A percentile compares a stretch with the other conserved stretches of the same genome.
Evolutionary conservation across 2,113 vertebrate genomes (phyloP).

Genomic region (Cariama cristata): DNA sequence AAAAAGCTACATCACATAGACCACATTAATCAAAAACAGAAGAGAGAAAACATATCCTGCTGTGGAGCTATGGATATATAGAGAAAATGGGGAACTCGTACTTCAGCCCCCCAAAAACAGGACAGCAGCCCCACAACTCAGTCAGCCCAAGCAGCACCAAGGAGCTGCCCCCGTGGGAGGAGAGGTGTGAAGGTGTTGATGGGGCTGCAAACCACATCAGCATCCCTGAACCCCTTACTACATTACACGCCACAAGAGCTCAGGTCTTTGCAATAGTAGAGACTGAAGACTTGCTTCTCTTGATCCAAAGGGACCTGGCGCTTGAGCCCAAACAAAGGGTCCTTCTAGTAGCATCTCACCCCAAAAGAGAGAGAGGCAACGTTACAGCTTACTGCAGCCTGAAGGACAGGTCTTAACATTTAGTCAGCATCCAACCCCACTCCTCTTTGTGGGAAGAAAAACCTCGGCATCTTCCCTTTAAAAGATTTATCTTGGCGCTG

Average conservation of each 20-base stretch:
- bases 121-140: background rate
- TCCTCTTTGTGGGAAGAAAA: background rate
- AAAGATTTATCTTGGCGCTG: background rate
- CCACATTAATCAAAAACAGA: background rate
- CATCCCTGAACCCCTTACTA: background rate
- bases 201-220: background rate
- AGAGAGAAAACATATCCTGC: background rate
- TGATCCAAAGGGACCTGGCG: accelerated
- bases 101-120: background rate
- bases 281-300: background rate
- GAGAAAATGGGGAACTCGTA: background rate
- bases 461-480: background rate
- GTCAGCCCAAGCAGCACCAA: background rate
- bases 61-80: background rate
- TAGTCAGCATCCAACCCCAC: background rate
- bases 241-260: accelerated
- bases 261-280: background rate
- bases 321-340: background rate
- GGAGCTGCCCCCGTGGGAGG: background rate
- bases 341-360: background rate
- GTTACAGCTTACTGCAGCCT: background rate
- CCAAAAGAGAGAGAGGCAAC: background rate
- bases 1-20: background rate
- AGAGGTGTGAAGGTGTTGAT: accelerated
- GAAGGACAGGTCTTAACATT: background rate